Evolutionary conservation across 2,888 invertebrate genomes (phyloP), one percentile per base, ranked within the genome.

Genomic region (Pocota personata): DNA sequence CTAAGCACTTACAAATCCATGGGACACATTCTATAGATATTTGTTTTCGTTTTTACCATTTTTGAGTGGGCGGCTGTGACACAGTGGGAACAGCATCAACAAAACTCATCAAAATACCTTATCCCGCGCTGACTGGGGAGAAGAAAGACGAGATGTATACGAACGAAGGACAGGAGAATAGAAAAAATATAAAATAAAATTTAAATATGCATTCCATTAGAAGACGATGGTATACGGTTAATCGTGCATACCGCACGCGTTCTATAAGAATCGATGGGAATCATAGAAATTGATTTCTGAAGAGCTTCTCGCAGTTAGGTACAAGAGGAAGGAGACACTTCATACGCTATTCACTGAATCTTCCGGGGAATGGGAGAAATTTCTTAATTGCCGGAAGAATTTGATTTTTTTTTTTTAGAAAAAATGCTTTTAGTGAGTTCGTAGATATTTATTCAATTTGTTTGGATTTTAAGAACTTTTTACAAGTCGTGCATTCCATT

Each of bases 171-270:
- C 32, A 43, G 30, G 62, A 64, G 46, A 21, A 60, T 21, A 35
- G 40, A 35, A 43, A 24, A 19, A 55, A 27, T 3, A 30, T 19
- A 14, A 40, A 57, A 66, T 27, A 73, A 73, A 55, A 84, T 80
- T 80, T 75, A 79, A 80, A 84, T 84, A 84, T 75, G 75, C 73
- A 80, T 80, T 71, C 84, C 84, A 75, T 83, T 83, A 69, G 69
- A 75, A 35, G 35, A 55, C 24, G 46, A 82, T 40, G 19, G 50
- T 58, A 48, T 57, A 79, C 69, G 79, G 84, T 84, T 71, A 84
- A 75, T 80, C 71, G 24, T 69, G 69, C 71, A 69, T 75, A 58
- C 75, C 75, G 71, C 79, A 79, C 69, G 77, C 71, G 75, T 75
- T 69, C 69, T 72, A 40, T 46, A 24, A 32, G 72, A 73, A 84